Evolutionary conservation across 2,888 invertebrate species (phyloP).

Genomic region (Bombylius major): DNA sequence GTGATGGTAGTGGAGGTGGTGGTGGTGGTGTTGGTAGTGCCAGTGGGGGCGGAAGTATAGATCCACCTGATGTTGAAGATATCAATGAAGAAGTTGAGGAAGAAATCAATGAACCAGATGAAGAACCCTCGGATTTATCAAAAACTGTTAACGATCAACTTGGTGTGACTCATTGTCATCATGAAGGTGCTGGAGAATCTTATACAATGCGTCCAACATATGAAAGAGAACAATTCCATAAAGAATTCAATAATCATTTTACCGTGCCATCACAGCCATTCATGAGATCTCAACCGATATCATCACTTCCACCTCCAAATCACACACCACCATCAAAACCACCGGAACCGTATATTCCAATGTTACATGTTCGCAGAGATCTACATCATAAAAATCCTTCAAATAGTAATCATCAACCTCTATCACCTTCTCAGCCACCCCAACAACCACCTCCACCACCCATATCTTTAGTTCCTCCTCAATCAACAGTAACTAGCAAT

Average conservation of each 20-base stretch:
- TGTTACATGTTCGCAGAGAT: constrained; percentile 65
- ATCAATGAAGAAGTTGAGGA: constrained; percentile 19
- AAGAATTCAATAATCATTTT: neutral
- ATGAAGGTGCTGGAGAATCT: constrained; percentile 45
- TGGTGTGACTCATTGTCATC: constrained; percentile 53
- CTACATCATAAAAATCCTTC: constrained; percentile 44
- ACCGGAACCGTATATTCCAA: constrained; percentile 39
- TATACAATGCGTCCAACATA: constrained; percentile 66
- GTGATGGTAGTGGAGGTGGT: neutral
- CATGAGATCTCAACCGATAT: constrained; percentile 26
- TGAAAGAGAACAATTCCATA: constrained; percentile 22
- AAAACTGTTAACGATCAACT: constrained; percentile 10
- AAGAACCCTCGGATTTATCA: constrained; percentile 10
- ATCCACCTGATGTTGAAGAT: constrained; percentile 12
- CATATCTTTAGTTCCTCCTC: constrained; percentile 20
- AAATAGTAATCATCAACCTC: constrained; percentile 17
- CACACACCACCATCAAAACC: constrained; percentile 29
- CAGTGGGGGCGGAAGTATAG: neutral
- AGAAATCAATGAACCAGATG: constrained; percentile 17
- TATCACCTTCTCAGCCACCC: constrained; percentile 39
- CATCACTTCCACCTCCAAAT: constrained; percentile 30
- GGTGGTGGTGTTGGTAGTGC: neutral
- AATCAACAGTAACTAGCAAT: constrained; percentile 33
- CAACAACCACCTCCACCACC: constrained; percentile 38
- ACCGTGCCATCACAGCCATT: constrained; percentile 8